These are phyloP conservation scores for Xanthia togata DNA, from an alignment of 2,888 invertebrate species.

Conservation along the genomic window DNA sequence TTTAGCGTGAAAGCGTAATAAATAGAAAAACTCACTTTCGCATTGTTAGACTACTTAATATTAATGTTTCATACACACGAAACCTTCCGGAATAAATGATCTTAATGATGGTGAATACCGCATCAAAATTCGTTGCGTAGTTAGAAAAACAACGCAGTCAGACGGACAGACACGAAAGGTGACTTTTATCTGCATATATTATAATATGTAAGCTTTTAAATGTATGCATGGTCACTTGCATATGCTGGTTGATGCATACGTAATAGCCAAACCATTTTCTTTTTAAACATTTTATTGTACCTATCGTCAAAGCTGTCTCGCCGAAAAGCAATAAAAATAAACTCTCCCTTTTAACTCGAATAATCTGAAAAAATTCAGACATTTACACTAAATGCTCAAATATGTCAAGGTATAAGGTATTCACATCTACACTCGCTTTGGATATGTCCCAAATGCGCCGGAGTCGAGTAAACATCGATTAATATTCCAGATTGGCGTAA, in stretches of 20 bases:
- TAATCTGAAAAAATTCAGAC: constrained; percentile 21
- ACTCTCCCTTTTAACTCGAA: not conserved
- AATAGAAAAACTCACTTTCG: too few relatives aligned
- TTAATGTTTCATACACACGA: not conserved
- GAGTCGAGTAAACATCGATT: constrained; percentile 69
- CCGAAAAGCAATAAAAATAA: constrained; percentile 28
- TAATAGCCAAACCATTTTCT: not conserved
- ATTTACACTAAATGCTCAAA: constrained; percentile 40
- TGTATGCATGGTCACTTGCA: not conserved
- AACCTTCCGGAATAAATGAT: not conserved
- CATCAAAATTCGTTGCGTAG: not conserved
- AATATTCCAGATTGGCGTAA: constrained; percentile 66
- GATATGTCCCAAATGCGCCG: constrained; percentile 61
- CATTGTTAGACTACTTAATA: not conserved
- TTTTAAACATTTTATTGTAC: not conserved
- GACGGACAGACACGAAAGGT: too few relatives aligned
- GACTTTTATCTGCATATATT: not conserved
- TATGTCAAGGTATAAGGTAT: constrained; percentile 58
- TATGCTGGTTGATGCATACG: not conserved
- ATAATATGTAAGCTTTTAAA: not conserved
- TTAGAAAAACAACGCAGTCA: not conserved
- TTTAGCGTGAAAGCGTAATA: too few relatives aligned
- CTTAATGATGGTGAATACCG: not conserved
- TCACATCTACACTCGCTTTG: constrained; percentile 54
- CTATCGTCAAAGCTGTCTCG: not conserved